Evolutionary conservation across 2,888 invertebrate genomes (phyloP), one percentile per base, ranked within the genome.

Genomic region (Isotomurus palustris): DNA sequence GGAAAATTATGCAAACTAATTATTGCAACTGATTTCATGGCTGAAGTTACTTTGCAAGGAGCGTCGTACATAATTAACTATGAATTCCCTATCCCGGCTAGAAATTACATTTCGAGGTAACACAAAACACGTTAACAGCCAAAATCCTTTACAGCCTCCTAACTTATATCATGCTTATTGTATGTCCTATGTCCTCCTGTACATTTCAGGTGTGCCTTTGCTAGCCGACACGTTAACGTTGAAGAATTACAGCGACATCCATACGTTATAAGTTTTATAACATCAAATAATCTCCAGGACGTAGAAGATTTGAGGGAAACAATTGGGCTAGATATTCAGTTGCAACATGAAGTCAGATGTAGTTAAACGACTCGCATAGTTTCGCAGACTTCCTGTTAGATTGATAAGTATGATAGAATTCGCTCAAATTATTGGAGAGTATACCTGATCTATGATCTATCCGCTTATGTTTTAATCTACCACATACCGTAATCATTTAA

Each of bases 31-130:
- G 65, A 65, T 45, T 65, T 62, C 25, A 19, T 65, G 1, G 40
- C 49, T n/a, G 53, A 52, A 17, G 38, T 60, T 21, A 56, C 55
- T 24, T 45, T 62, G 22, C 57, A 50, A 29, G 38, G 49, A 1
- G 56, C 64, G 1, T 56, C 64, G 21, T 25, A 64, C 1, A 55
- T 66, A 8, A 14, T 66, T 2, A 66, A 66, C 45, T 66, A 56
- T 47, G 64, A 64, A 36, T 56, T 66, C 10, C 64, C 66, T 0
- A 38, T 51, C 6, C 36, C 49, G 14, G 45, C 41, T 3, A 27
- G 29, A 2, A 38, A 24, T 2, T 67, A 64, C n/a, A 38, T 49
- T 8, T 48, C 41, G 36, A 62, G 64, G 64, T 67, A 58, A 24
- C 21, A 6, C n/a, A n/a, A n/a, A n/a, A n/a, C n/a, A n/a, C n/a